These are phyloP conservation scores for Podargus strigoides DNA, from an alignment of 2,797 vertebrate genomes.

Conservation along the genomic window DNA sequence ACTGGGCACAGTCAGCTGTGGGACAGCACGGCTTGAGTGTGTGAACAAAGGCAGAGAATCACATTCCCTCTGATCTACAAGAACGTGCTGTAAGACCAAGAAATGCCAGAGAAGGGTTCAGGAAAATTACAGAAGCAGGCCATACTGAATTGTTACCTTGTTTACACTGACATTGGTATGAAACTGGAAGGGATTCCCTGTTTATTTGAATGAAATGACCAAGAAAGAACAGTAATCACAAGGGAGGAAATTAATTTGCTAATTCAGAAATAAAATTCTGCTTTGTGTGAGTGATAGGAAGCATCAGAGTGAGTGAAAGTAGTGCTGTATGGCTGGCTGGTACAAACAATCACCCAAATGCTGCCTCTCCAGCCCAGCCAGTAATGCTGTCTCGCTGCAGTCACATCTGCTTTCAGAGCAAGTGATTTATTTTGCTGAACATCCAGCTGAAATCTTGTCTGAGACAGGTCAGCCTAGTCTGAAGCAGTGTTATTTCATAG, in stretches of 20 bases:
- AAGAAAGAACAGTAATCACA: not conserved
- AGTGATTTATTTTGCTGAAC: not conserved
- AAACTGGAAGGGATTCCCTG: not conserved
- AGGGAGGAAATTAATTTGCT: not conserved
- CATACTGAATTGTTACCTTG: not conserved
- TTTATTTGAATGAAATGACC: not conserved
- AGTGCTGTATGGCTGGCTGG: not conserved
- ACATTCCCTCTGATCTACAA: not conserved
- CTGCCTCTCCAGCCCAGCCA: not conserved
- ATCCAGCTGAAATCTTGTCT: not conserved
- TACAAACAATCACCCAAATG: not conserved
- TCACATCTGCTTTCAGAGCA: accelerated
- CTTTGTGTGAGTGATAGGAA: not conserved
- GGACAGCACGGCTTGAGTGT: not conserved
- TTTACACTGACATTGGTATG: no score
- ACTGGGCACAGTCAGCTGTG: not conserved
- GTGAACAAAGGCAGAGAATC: not conserved
- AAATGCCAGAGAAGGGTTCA: not conserved
- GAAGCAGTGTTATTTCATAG: not conserved
- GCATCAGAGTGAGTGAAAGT: not conserved
- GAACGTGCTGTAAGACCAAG: not conserved
- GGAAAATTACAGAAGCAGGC: not conserved
- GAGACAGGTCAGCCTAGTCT: not conserved
- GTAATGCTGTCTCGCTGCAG: not conserved
- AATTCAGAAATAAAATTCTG: not conserved